phyloP scores from a whole-genome alignment of 1,140 invertebrate genomes.

The Drosophila arizonae region DNA sequence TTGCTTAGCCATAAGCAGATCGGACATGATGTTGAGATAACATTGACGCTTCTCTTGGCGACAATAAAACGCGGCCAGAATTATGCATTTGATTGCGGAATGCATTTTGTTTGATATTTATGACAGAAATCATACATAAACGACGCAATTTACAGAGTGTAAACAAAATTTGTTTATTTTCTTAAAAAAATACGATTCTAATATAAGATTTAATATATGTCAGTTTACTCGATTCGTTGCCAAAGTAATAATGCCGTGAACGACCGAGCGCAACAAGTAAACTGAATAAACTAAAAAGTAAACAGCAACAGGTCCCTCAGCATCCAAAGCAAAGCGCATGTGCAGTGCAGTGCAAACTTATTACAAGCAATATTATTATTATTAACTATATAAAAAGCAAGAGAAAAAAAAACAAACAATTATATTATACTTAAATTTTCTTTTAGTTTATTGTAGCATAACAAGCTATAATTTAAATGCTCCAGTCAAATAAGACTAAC shows the following conservation, averaged over 20 bases:
- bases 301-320: slow-evolving; percentile 58
- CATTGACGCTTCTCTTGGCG: slow-evolving; percentile 40
- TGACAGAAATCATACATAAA: slow-evolving; percentile 7
- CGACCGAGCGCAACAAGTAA: slow-evolving; percentile 49
- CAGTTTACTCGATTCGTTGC: slow-evolving; percentile 13
- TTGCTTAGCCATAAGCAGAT: slow-evolving; percentile 26
- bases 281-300: slow-evolving; percentile 53
- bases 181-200: neutral
- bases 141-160: slow-evolving; percentile 13
- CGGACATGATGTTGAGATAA: slow-evolving; percentile 36
- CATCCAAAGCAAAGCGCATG: slow-evolving; percentile 58
- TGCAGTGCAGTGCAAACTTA: slow-evolving; percentile 41
- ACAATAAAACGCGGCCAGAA: slow-evolving; percentile 50
- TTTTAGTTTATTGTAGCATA: neutral
- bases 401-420: neutral
- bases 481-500: neutral
- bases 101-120: slow-evolving; percentile 38
- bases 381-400: too few species aligned
- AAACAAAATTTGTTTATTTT: slow-evolving; percentile 33
- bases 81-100: slow-evolving; percentile 41
- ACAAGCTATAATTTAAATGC: neutral
- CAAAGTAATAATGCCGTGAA: slow-evolving; percentile 39
- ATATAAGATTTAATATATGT: slow-evolving; percentile 4
- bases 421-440: neutral
- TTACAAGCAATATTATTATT: too few species aligned